Evolutionary conservation across 1,140 invertebrate genomes (phyloP).

Genomic region (Contarinia nasturtii): DNA sequence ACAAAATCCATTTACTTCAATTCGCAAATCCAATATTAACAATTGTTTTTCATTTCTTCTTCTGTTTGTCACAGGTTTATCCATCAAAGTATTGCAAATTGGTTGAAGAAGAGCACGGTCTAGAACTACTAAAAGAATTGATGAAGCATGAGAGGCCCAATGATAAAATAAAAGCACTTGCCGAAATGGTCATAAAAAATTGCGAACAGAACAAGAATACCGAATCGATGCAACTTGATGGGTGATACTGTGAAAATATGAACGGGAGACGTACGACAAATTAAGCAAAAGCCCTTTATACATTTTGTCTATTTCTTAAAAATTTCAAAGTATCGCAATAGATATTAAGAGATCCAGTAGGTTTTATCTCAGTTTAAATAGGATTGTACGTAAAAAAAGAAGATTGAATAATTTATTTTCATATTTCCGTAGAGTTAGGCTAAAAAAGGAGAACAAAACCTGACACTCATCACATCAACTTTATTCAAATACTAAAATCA

Average conservation of each 20-base stretch:
- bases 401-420: too few relatives aligned
- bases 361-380: too few relatives aligned
- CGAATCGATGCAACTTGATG: neutral
- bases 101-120: conserved; percentile 68
- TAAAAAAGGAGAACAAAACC: too few relatives aligned
- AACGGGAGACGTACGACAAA: too few relatives aligned
- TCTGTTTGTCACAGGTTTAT: conserved; percentile 17
- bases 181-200: conserved; percentile 41
- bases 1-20: neutral
- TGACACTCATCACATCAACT: too few relatives aligned
- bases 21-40: neutral
- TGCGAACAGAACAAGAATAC: conserved; percentile 23
- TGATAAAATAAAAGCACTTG: conserved; percentile 42
- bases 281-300: too few relatives aligned
- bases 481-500: too few relatives aligned
- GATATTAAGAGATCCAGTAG: too few relatives aligned
- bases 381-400: too few relatives aligned
- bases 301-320: too few relatives aligned
- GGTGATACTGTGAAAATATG: neutral
- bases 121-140: conserved; percentile 49
- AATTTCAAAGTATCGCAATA: too few relatives aligned
- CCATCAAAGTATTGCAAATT: conserved; percentile 78
- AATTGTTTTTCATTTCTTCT: neutral
- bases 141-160: conserved; percentile 38
- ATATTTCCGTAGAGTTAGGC: too few relatives aligned